These are phyloP conservation scores for Zootermopsis nevadensis DNA, from an alignment of 2,888 invertebrate genomes.

Conservation along the genomic window DNA sequence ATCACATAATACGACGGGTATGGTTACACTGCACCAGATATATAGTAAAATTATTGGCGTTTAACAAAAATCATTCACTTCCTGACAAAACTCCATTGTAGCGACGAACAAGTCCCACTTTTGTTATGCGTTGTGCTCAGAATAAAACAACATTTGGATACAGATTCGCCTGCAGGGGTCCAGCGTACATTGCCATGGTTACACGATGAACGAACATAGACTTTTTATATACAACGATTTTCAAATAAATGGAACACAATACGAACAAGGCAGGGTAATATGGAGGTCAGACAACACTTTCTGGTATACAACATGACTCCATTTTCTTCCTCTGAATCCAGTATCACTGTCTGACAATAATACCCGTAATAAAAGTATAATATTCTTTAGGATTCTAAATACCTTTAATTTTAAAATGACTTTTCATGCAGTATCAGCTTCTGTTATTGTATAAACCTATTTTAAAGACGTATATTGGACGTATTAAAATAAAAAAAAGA, in stretches of 20 bases:
- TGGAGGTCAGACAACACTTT: background rate
- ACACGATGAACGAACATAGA: background rate
- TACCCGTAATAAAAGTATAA: background rate
- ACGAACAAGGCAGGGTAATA: background rate
- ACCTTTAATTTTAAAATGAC: background rate
- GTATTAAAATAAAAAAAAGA: background rate
- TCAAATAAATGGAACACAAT: conserved; percentile 7
- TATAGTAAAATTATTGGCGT: too few species aligned
- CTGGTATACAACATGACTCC: background rate
- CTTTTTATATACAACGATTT: background rate
- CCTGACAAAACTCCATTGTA: background rate
- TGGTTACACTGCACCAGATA: too few species aligned
- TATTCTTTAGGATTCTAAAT: background rate
- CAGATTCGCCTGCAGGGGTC: background rate
- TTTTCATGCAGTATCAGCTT: background rate
- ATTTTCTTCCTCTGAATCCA: background rate
- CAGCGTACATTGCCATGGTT: background rate
- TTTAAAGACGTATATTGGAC: background rate
- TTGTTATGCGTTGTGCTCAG: too few species aligned
- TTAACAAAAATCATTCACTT: too few species aligned
- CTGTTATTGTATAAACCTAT: background rate
- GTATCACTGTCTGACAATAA: background rate
- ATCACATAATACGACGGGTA: too few species aligned
- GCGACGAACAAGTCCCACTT: too few species aligned
- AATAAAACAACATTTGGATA: too few species aligned